Percentiles rank a stretch among this genome's conserved stretches.
phyloP scores from a whole-genome alignment of 2,113 vertebrate genomes.

The Apaloderma vittatum region DNA sequence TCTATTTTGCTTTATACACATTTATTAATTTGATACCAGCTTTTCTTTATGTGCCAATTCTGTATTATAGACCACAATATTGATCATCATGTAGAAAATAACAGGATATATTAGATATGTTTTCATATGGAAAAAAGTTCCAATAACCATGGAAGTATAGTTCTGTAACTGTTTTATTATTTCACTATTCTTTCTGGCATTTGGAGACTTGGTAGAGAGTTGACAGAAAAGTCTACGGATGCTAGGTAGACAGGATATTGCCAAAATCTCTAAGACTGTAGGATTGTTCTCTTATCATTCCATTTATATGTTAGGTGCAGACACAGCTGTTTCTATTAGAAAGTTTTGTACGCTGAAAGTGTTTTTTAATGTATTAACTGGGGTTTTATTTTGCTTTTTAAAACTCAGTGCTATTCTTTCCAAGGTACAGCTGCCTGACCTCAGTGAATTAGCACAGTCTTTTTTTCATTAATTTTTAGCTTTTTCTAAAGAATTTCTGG shows the following conservation, averaged over 20 bases:
- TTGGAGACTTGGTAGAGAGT: neutral
- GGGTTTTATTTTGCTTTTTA: neutral
- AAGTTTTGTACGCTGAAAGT: neutral
- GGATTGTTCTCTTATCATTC: neutral
- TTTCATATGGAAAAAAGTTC: neutral
- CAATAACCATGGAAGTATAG: neutral
- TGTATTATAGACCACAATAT: neutral
- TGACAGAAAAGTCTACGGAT: neutral
- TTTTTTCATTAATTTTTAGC: neutral
- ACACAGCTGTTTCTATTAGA: neutral
- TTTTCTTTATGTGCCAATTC: neutral
- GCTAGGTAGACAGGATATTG: neutral
- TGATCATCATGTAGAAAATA: neutral
- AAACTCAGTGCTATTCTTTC: neutral
- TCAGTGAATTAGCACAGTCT: neutral
- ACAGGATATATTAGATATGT: neutral
- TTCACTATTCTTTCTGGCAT: neutral
- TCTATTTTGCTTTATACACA: neutral
- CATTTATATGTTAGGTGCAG: neutral
- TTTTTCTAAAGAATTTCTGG: neutral
- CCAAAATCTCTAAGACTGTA: neutral
- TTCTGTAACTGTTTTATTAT: neutral
- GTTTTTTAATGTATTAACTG: neutral
- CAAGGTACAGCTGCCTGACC: neutral
- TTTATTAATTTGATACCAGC: neutral